Evolutionary conservation across 2,113 vertebrate species (phyloP), one percentile per base, ranked within the genome.

Genomic region (Uropsilus gracilis): DNA sequence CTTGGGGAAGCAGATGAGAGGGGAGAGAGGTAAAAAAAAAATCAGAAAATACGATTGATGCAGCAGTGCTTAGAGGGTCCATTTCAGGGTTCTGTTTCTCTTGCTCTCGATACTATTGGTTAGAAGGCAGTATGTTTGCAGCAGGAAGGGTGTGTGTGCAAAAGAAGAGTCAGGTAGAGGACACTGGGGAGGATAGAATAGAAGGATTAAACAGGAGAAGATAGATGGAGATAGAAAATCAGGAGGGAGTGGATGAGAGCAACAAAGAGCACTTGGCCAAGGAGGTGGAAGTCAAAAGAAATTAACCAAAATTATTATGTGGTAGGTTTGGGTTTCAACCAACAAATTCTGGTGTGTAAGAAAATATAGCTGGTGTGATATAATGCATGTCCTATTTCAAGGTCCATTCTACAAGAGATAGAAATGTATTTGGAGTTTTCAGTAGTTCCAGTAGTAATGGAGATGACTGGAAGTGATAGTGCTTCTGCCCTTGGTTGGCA

Each of bases 241-340:
- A 87, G 81, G 72, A 24, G 89, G 63, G 59, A 64, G 34, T 50
- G 30, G 17, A 64, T 59, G 59, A 76, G 26, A 72, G 46, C 48
- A 80, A 66, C 37, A 64, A 81, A 59, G 6, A n/a, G 0, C 63
- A 48, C 12, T 14, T 69, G 42, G 7, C 73, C 72, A 63, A 30
- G 59, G 83, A 91, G 24, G n/a, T 90, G 14, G 59, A 88, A 92
- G 86, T 90, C 32, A 63, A 85, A 68, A 26, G 26, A 55, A 77
- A 55, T 94, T 75, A 63, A 94, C 90, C n/a, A 75, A 68, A 83
- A 78, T 68, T n/a, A 71, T 82, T 10, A 5, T 20, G n/a, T 22
- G 14, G 37, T 28, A 26, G 55, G 42, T 57, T 84, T 81, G 28
- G 42, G 72, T 39, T 69, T 89, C 55, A 78, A 63, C 12, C 14